Evolutionary conservation across 2,113 vertebrate species (phyloP), one percentile per base, ranked within the genome.

Genomic region (Otis tarda): DNA sequence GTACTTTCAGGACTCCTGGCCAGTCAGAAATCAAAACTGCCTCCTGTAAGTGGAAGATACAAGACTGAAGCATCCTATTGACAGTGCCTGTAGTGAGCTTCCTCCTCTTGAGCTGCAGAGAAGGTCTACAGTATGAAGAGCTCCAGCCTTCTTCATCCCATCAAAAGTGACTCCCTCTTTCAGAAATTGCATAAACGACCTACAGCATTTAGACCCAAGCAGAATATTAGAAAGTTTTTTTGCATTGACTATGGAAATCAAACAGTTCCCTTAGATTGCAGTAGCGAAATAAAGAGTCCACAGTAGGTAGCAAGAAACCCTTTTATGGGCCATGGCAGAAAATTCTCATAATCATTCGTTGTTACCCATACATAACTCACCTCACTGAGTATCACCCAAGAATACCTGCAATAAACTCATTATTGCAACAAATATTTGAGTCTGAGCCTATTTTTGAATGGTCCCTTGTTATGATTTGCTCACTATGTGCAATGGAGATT

Each of bases 11-110:
- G 53, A 56, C 9, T 30, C n/a, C 43, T 27, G 31, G 8, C 3
- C 33, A 50, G 43, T 65, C 27, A 52, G 52, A 65, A 31, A 24
- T 28, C 70, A 35, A 65, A 64, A 21, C 14, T 31, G 9, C 21
- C 10, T 49, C 27, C 30, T 47, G 14, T 13, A 52, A 45, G 23
- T 10, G 27, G 28, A 67, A 33, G n/a, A 47, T 7, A 60, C 0
- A 0, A 24, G 41, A 39, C 16, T 73, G 17, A 20, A 47, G 37
- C 1, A 0, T 14, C 3, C 11, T 69, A 7, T 4, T 43, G 22
- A 49, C 80, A 49, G 14, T 45, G 27, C 28, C 52, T 53, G 10
- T 23, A 11, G n/a, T 55, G n/a, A 49, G 7, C 7, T 61, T 57
- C 17, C 37, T 9, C 3, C 6, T 41, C n/a, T 17, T 22, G 21